A percentile compares a stretch with the other conserved stretches of the same genome.
Evolutionary conservation across 2,888 invertebrate genomes (phyloP).

Genomic region (Euclidia mi): DNA sequence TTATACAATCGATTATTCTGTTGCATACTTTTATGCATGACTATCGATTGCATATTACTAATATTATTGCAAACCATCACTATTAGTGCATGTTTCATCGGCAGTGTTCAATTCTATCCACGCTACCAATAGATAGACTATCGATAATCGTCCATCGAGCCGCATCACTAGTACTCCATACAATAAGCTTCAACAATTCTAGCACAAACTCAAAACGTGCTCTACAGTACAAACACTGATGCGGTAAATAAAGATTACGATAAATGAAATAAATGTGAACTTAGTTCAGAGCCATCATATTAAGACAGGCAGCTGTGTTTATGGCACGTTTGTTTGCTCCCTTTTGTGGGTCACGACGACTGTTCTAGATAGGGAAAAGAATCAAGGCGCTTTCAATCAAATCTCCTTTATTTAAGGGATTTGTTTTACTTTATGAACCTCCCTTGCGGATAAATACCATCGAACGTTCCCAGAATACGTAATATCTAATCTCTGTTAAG

Average conservation of each 20-base stretch:
- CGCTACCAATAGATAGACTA: no score
- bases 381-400: slow-evolving; percentile 57
- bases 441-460: slow-evolving; percentile 44
- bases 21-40: no score
- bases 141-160: no score
- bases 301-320: slow-evolving; percentile 64
- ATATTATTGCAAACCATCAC: no score
- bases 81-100: no score
- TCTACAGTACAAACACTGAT: slow-evolving; percentile 7
- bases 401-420: slow-evolving; percentile 52
- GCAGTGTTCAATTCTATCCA: no score
- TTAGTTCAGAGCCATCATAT: slow-evolving; percentile 65
- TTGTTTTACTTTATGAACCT: slow-evolving; percentile 48
- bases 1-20: no score
- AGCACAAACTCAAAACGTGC: slow-evolving; percentile 2
- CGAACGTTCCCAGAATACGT: slow-evolving; percentile 43
- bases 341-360: slow-evolving; percentile 49
- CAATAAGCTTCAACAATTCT: neutral
- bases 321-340: slow-evolving; percentile 66
- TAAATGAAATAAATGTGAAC: slow-evolving; percentile 57
- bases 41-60: no score
- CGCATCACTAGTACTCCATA: no score
- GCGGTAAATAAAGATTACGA: slow-evolving; percentile 37
- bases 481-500: slow-evolving; percentile 45
- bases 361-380: slow-evolving; percentile 53